Percentiles rank a stretch among this genome's conserved stretches.
Conservation (phyloP, 2,797 vertebrate genomes). For the Melanotaenia pygmaea region DNA sequence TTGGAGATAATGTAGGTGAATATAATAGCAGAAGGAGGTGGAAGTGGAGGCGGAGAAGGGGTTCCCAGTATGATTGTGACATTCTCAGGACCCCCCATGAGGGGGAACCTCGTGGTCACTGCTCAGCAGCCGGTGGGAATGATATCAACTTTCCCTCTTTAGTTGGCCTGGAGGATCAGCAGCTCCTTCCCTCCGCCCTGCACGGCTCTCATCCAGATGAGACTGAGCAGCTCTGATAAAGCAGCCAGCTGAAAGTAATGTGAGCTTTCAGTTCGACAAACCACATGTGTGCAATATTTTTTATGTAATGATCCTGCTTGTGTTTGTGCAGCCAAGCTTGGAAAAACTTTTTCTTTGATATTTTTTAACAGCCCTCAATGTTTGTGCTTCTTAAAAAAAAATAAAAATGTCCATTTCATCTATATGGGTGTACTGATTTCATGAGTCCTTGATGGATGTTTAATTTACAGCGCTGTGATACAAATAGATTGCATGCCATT, state of each 20-base stretch:
- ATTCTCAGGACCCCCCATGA: conserved; percentile 67
- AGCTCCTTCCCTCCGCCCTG: conserved; percentile 14
- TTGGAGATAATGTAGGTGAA: conserved; percentile 67
- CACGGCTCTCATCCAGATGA: conserved; percentile 27
- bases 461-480: conserved; percentile 33
- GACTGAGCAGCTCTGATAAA: conserved; percentile 33
- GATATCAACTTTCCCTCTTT: conserved; percentile 65
- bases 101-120: conserved; percentile 63
- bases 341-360: not conserved
- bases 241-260: conserved; percentile 26
- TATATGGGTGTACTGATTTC: not conserved
- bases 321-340: not conserved
- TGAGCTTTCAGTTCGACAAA: not conserved
- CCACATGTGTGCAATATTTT: not conserved
- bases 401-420: not conserved
- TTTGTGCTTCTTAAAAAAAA: not conserved
- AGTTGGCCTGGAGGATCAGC: conserved; percentile 39
- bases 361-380: not conserved
- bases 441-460: conserved; percentile 39
- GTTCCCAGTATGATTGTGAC: conserved; percentile 52
- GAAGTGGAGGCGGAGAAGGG: conserved; percentile 24
- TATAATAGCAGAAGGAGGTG: conserved; percentile 39
- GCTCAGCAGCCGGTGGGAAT: conserved; percentile 54
- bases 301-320: conserved; percentile 1
- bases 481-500: conserved; percentile 38